Conservation (phyloP, 2,113 vertebrate genomes). For the Sylvietta virens region DNA sequence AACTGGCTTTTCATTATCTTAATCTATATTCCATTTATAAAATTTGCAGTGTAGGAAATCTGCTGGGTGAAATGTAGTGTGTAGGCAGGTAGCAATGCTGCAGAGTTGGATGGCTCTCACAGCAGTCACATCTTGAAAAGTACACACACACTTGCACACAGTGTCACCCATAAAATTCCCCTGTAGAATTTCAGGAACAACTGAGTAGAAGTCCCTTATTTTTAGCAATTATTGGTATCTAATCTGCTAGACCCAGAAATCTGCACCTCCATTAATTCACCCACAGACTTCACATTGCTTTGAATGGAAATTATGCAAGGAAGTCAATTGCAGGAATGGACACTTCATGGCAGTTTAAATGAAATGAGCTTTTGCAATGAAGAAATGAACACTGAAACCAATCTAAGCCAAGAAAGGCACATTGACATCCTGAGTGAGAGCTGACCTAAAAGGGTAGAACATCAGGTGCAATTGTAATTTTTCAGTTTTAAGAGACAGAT, state of each 20-base stretch:
- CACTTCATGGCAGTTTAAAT: constrained; percentile 16
- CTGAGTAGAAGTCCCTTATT: background rate
- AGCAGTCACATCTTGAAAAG: background rate
- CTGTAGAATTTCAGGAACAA: background rate
- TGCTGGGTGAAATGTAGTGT: background rate
- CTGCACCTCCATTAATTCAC: background rate
- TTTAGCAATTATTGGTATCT: background rate
- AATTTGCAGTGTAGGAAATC: background rate
- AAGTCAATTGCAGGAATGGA: background rate
- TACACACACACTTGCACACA: background rate
- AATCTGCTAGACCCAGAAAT: background rate
- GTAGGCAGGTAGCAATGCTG: background rate
- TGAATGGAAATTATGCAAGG: background rate
- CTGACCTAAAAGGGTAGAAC: constrained; percentile 21
- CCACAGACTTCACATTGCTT: background rate
- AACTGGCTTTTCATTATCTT: background rate
- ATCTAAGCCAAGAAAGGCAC: background rate
- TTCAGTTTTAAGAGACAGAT: constrained; percentile 64
- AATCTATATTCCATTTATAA: background rate
- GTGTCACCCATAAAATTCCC: background rate
- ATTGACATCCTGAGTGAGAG: background rate
- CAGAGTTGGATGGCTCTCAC: background rate
- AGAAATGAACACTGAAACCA: background rate
- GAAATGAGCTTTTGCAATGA: background rate
- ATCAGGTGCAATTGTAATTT: constrained; percentile 50